phyloP scores from a whole-genome alignment of 1,140 invertebrate species.

The Dendroctonus valens region DNA sequence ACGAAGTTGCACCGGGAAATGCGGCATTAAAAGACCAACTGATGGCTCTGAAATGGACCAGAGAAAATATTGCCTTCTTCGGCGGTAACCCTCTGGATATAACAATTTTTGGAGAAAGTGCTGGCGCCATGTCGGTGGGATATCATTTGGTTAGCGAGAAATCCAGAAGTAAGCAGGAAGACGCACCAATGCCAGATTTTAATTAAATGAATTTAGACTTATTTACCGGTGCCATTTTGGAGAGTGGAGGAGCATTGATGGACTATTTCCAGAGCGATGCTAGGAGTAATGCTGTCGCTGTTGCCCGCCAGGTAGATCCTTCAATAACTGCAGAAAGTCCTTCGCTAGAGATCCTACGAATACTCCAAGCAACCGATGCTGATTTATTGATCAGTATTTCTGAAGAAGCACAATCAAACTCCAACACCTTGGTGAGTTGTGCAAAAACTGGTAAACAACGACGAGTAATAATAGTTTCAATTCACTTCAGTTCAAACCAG shows the following conservation, averaged over 20 bases:
- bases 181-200: background rate
- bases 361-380: conserved; percentile 8
- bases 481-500: conserved; percentile 22
- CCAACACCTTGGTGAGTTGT: no score
- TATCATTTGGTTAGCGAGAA: conserved; percentile 67
- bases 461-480: background rate
- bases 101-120: conserved; percentile 67
- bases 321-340: conserved; percentile 2
- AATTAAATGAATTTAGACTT: conserved; percentile 4
- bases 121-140: conserved; percentile 61
- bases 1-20: conserved; percentile 63
- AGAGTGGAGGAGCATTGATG: conserved; percentile 11
- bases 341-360: conserved; percentile 3
- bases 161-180: conserved; percentile 53
- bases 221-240: conserved; percentile 12
- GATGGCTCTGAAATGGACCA: conserved; percentile 66
- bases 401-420: no score
- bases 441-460: no score
- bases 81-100: conserved; percentile 69
- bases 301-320: conserved; percentile 7
- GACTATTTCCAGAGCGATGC: conserved; percentile 5
- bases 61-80: conserved; percentile 65
- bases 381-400: conserved; percentile 3
- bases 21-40: conserved; percentile 73
- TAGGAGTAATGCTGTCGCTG: background rate